Base-by-base conservation (phyloP, 2,797 vertebrate genomes). In the Bucorvus abyssinicus region DNA sequence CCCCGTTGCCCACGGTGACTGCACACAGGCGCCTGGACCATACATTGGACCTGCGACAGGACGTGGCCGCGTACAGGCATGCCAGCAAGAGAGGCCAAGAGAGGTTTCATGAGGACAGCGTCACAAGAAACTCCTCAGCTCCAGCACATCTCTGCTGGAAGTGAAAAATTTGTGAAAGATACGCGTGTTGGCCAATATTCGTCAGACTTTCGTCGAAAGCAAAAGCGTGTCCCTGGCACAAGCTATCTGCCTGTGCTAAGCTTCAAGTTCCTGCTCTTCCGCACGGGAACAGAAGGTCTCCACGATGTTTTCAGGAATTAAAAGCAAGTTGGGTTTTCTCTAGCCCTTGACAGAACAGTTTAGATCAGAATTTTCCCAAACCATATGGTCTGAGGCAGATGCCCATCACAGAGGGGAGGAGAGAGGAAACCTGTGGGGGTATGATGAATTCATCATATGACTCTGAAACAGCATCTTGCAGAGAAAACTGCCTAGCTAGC, bases 171-270 rank as follows among this genome's bases (percentile, higher is more conserved):
- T 74, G 57, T 70, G 65, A 86, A 95, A 95, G 85, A 79, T 93
- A 88, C 1, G 8, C 1, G 21, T 90, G 65, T 84, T 95, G 91
- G 94, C 93, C 93, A 86, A 90, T 81, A 93, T 40, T 88, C 8
- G 5, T 30, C 85, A 94, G 91, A 90, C 49, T 94, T 96, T 96
- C 94, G 83, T 94, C 6, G 87, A 96, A 96, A 96, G 95, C 95
- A 91, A 86, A 95, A 94, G 76, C 36, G 57, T 94, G 61, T 93
- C 93, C 73, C 85, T 96, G 93, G 93, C 95, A 96, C 85, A 47
- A 85, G 68, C 12, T 74, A 70, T 3, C 64, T 0, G 20, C 61
- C 53, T 65, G 61, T n/a, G 61, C 82, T 64, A 23, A 74, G 79
- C 79, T 68, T 75, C 53, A 47, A 78, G 82, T 44, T 91, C 82